phyloP scores from a whole-genome alignment of 1,140 invertebrate species.

The Cydia splendana region DNA sequence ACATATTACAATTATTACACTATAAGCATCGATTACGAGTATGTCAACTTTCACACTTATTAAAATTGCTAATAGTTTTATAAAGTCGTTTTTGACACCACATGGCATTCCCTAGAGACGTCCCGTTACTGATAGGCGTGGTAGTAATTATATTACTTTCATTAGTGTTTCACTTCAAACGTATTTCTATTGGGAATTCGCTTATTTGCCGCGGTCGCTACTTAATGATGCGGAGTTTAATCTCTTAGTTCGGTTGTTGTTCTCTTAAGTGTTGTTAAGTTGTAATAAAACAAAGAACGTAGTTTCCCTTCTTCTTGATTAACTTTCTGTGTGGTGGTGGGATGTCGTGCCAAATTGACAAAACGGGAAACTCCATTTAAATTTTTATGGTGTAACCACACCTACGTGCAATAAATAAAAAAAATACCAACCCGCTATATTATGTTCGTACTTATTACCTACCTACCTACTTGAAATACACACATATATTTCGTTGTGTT shows the following conservation, averaged over 20 bases:
- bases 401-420: too few species aligned
- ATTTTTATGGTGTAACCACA: too few species aligned
- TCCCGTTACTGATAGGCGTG: neutral
- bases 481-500: too few species aligned
- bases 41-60: neutral
- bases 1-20: neutral
- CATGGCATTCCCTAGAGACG: conserved; percentile 1
- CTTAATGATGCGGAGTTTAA: conserved; percentile 7
- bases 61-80: neutral
- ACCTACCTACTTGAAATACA: too few species aligned
- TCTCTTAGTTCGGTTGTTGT: conserved; percentile 1
- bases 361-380: too few species aligned
- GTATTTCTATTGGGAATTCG: neutral
- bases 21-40: neutral
- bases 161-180: conserved; percentile 4
- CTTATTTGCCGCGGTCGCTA: neutral
- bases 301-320: neutral
- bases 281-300: neutral
- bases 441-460: too few species aligned
- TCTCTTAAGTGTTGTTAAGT: neutral
- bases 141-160: neutral
- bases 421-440: too few species aligned
- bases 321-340: neutral
- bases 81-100: conserved; percentile 16
- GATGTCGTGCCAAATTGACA: neutral